Evolutionary conservation across 2,888 invertebrate species (phyloP), one percentile per base, ranked within the genome.

Genomic region (Brachyptera risi): DNA sequence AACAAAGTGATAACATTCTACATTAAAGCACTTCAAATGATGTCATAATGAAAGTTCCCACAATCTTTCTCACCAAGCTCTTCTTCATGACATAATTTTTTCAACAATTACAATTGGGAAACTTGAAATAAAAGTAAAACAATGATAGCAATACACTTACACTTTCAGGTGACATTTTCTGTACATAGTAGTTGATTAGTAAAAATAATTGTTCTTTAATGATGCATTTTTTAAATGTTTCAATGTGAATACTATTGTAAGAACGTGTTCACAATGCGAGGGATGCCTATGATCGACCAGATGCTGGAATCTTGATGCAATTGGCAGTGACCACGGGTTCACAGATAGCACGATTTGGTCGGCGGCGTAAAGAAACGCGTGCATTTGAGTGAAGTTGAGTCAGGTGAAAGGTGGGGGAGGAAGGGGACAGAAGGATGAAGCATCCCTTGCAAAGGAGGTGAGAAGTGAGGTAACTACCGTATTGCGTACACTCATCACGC

Each of bases 391-490:
- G 31, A 11, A 31, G 11, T 11, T 11, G 31, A 31, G 11, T 7
- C 31, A 11, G 11, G 31, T n/a, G 31, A 31, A 11, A 35, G 57
- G 57, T 49, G 50, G 57, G 57, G 38, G 50, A 57, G 21, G 42
- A 11, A 58, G 47, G 19, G 17, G 27, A 37, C 47, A 59, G 49
- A 59, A 47, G 31, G 42, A 47, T 17, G 21, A 27, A 57, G 63
- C 63, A 63, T 60, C 63, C 60, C 63, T 60, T 60, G 60, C 62
- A 59, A 57, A 50, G n/a, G n/a, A n/a, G n/a, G 40, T 59, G 26
- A 24, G 35, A 37, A 44, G 47, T 49, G 27, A 47, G 62, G 62
- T 62, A 62, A 62, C 62, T 59, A 59, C 44, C n/a, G n/a, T n/a
- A n/a, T n/a, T n/a, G n/a, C n/a, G n/a, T n/a, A n/a, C n/a, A n/a